Percentiles rank a stretch among this genome's conserved stretches.
phyloP scores from a whole-genome alignment of 1,140 invertebrate species.

The Tetramorium simillimum region DNA sequence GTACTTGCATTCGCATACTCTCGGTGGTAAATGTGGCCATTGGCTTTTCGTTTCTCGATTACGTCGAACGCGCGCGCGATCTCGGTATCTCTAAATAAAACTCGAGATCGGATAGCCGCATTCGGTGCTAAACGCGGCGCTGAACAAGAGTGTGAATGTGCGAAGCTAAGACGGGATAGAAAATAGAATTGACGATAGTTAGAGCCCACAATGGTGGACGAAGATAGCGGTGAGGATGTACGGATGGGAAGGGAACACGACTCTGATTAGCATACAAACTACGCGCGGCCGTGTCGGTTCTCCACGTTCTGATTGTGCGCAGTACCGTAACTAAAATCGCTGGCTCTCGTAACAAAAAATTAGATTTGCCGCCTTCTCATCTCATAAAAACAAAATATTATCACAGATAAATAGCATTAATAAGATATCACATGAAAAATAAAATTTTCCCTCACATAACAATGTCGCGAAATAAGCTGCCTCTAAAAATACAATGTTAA shows the following conservation, averaged over 20 bases:
- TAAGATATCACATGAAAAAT: neutral
- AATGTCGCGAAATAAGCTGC: neutral
- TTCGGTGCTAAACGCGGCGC: slow-evolving; percentile 26
- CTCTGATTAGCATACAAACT: slow-evolving; percentile 80
- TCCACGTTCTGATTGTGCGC: slow-evolving; percentile 57
- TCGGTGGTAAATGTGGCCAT: slow-evolving; percentile 2
- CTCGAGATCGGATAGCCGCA: slow-evolving; percentile 9
- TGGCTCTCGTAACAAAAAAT: neutral
- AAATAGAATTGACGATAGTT: slow-evolving; percentile 53
- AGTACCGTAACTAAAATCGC: neutral
- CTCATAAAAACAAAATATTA: neutral
- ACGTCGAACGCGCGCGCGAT: slow-evolving; percentile 16
- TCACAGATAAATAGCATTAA: neutral
- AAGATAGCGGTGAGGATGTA: slow-evolving; percentile 46
- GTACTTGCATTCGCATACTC: neutral
- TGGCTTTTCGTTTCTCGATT: slow-evolving; percentile 42
- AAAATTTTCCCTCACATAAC: neutral
- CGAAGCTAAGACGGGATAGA: slow-evolving; percentile 36
- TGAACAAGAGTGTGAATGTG: slow-evolving; percentile 44
- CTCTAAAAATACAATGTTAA: neutral
- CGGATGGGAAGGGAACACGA: slow-evolving; percentile 73
- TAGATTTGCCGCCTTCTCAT: neutral
- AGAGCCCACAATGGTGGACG: slow-evolving; percentile 25
- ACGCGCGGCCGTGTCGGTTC: slow-evolving; percentile 74
- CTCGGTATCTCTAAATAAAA: slow-evolving; percentile 31